A percentile compares a stretch with the other conserved stretches of the same genome.
These are phyloP conservation scores for Heliconius hewitsoni DNA, from an alignment of 1,140 invertebrate genomes.

Conservation along the genomic window DNA sequence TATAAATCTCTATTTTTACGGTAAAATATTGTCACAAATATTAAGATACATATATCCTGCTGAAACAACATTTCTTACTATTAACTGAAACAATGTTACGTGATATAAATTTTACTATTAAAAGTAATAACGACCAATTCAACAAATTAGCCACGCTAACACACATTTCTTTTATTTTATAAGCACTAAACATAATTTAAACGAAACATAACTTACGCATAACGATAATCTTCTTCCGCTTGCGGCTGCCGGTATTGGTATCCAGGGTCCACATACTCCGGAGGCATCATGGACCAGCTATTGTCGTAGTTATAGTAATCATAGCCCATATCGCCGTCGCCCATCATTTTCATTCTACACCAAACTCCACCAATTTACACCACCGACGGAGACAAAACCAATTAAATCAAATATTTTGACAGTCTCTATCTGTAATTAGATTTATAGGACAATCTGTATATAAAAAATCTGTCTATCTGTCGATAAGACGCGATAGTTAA, in stretches of 20 bases:
- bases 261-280: slow-evolving; percentile 82
- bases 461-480: slow-evolving; percentile 37
- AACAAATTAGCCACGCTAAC: neutral
- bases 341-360: slow-evolving; percentile 80
- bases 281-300: slow-evolving; percentile 85
- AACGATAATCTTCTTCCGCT: slow-evolving; percentile 81
- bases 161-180: neutral
- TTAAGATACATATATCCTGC: no score
- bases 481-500: slow-evolving; percentile 37
- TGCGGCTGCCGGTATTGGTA: slow-evolving; percentile 75
- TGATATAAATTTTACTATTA: no score
- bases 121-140: no score
- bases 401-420: slow-evolving; percentile 33
- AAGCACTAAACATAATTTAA: neutral
- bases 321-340: slow-evolving; percentile 74
- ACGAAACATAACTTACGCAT: slow-evolving; percentile 62
- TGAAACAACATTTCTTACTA: no score
- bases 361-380: slow-evolving; percentile 13
- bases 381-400: neutral
- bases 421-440: slow-evolving; percentile 17
- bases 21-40: no score
- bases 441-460: slow-evolving; percentile 35
- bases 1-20: no score
- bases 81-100: no score
- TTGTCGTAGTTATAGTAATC: slow-evolving; percentile 85